These are phyloP conservation scores for Ochlodes sylvanus DNA, from an alignment of 2,888 invertebrate genomes.

Conservation along the genomic window DNA sequence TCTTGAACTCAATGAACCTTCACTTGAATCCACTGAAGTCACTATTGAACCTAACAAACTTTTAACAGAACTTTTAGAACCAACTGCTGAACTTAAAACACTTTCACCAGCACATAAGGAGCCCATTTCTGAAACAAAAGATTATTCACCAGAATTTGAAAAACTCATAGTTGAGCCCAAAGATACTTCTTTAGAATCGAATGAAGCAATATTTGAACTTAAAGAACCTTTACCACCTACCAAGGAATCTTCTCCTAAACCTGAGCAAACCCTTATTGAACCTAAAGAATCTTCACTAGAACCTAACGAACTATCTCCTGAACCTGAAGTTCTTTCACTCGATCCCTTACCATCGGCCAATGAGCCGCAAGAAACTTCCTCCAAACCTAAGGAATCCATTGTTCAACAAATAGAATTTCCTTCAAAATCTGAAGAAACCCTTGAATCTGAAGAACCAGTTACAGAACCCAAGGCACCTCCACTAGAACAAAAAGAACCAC, in stretches of 20 bases:
- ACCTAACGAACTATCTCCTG: constrained; percentile 5
- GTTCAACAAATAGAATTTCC: constrained; percentile 30
- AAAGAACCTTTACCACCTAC: not conserved
- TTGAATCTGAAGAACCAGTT: constrained; percentile 38
- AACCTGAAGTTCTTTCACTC: no score
- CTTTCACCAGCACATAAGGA: not conserved
- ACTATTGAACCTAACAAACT: constrained; percentile 46
- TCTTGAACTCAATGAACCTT: constrained; percentile 40
- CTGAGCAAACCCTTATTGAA: not conserved
- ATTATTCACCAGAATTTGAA: constrained; percentile 38
- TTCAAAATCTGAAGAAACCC: not conserved
- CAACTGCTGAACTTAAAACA: constrained; percentile 42
- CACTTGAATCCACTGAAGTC: constrained; percentile 37
- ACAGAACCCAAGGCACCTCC: constrained; percentile 44
- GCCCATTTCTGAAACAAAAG: constrained; percentile 43
- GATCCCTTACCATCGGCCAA: not conserved
- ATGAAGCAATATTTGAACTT: not conserved
- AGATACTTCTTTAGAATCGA: not conserved
- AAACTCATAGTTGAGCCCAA: not conserved
- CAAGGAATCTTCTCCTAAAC: not conserved
- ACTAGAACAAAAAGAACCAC: constrained; percentile 36
- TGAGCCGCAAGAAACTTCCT: constrained; percentile 5
- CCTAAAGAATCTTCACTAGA: not conserved
- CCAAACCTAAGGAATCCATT: constrained; percentile 19
- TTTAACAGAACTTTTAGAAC: constrained; percentile 42